Evolutionary conservation across 2,797 vertebrate genomes (phyloP), one percentile per base, ranked within the genome.

Genomic region (Lutjanus argentimaculatus): DNA sequence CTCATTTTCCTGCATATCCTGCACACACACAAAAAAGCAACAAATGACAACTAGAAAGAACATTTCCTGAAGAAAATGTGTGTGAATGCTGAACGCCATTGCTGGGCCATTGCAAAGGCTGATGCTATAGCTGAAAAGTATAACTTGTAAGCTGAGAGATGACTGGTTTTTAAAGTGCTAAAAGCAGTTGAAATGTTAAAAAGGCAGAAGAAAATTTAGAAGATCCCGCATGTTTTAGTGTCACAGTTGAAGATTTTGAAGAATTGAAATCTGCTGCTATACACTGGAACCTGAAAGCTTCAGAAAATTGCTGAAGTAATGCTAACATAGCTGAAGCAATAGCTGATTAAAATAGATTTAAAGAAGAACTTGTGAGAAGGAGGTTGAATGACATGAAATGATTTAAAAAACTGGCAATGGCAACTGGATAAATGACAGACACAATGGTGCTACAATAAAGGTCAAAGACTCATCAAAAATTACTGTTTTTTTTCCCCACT

Each of bases 1-100:
- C n/a, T 63, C 42, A 43, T 63, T 45, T 43, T 63, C 11, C 19
- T 64, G 43, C 61, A 64, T 19, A 40, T 53, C n/a, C 52, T 53
- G n/a, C 7, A 43, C 36, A 46, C 11, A 46, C 19, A 63, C 10
- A 45, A 45, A 64, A 63, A 64, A 3, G n/a, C 11, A 64, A 63
- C 19, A 36, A 58, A 58, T 58, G 25, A 58, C 57, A 58, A 58
- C 16, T 58, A 58, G 15, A 36, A 58, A 14, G 22, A 57, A 22
- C 56, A 30, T 57, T 57, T 57, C 25, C 22, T 57, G 21, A 57
- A 57, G 55, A 59, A 7, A 59, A 59, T 36, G 56, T 4, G n/a
- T 11, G n/a, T 53, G 1, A 21, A 53, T 53, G 52, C 52, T 21
- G 19, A 21, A 53, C 8, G 9, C 9, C 3, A 53, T 53, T 53